These are phyloP conservation scores for Osmerus eperlanus DNA, from an alignment of 2,113 vertebrate species.

Conservation along the genomic window DNA sequence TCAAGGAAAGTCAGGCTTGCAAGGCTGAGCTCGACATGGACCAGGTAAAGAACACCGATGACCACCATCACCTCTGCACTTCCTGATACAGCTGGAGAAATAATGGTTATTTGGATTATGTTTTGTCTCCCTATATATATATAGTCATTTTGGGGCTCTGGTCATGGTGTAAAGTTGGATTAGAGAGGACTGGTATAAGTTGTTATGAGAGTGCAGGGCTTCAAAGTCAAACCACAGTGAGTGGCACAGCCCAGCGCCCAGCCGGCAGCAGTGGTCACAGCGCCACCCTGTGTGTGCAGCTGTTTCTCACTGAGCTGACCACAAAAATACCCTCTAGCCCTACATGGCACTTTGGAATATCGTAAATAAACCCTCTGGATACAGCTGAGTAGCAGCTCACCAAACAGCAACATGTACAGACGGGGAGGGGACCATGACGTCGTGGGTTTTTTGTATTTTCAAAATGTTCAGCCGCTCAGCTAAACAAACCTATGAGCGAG, in stretches of 20 bases:
- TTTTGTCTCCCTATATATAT: constrained; percentile 22
- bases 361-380: constrained; percentile 46
- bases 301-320: constrained; percentile 46
- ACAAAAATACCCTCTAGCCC: constrained; percentile 49
- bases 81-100: no score
- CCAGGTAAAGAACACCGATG: constrained; percentile 71
- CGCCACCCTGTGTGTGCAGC: constrained; percentile 30
- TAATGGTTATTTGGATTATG: neutral
- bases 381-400: constrained; percentile 38
- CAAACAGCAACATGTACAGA: constrained; percentile 46
- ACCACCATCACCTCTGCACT: neutral
- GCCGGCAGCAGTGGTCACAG: constrained; percentile 1
- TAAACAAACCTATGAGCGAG: constrained; percentile 41
- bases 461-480: constrained; percentile 19
- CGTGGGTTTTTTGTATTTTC: constrained; percentile 23
- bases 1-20: constrained; percentile 61
- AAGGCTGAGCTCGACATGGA: constrained; percentile 63
- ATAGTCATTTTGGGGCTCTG: constrained; percentile 15
- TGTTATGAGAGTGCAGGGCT: constrained; percentile 55
- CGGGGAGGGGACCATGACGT: constrained; percentile 34
- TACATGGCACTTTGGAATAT: constrained; percentile 39
- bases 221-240: constrained; percentile 60
- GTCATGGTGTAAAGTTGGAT: constrained; percentile 44
- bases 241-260: constrained; percentile 22
- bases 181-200: constrained; percentile 38